Base-by-base conservation (phyloP, 2,888 invertebrate genomes). In the Agrypnus murinus region DNA sequence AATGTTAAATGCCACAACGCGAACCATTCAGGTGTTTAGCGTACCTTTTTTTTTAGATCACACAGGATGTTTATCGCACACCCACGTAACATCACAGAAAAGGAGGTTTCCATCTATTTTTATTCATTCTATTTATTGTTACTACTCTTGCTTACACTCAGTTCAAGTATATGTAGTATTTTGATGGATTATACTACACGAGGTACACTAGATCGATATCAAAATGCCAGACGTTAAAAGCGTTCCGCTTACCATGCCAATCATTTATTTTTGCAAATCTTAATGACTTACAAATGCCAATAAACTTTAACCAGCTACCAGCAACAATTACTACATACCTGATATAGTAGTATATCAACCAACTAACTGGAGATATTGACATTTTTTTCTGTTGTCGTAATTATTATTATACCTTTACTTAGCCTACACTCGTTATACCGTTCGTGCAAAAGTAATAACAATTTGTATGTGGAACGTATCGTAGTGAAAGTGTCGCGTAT, bases 191-290 rank as follows among this genome's bases (percentile, higher is more conserved):
- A 31, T 43, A 32, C n/a, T n/a, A n/a, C n/a, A n/a, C 19, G 48
- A 12, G 34, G 19, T 48, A 12, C 2, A 36, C n/a, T 53, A 36
- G 55, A 55, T 55, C 55, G 55, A 55, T 55, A 55, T 55, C 55
- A 15, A 70, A 63, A 65, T 65, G 60, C 65, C 66, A 66, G 66
- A 71, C 59, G 60, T 46, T 71, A 66, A 71, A 71, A 62, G 63
- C 57, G 63, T 66, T 71, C 53, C 60, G 60, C 53, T 66, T 40
- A 46, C 36, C 17, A 55, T 71, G 71, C 66, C 69, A 69, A 64
- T 69, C 69, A 68, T 55, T 63, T 64, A 64, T 69, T 69, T 69
- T 69, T 69, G 64, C 63, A 48, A 48, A 46, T 10, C 58, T 50
- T 15, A 46, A 63, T 63, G 32, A 55, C 55, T 55, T 36, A 55